Evolutionary conservation across 1,140 invertebrate species (phyloP).

Genomic region (Akabosia matsudoensis): DNA sequence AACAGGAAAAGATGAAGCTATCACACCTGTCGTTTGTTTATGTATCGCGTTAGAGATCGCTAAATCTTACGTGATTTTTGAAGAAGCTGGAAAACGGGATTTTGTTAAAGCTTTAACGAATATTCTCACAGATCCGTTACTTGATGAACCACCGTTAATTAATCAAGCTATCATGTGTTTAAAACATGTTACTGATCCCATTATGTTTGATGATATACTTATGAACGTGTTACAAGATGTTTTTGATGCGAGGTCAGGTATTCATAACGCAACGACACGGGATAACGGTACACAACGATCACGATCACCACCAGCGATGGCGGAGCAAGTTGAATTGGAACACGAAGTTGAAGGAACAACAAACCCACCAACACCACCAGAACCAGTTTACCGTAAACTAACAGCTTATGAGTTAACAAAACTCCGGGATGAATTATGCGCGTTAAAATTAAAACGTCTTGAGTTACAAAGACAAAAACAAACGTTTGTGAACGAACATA

Average conservation of each 20-base stretch:
- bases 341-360: background rate
- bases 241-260: constrained; percentile 5
- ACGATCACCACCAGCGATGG: background rate
- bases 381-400: background rate
- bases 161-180: background rate
- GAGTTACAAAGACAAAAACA: background rate
- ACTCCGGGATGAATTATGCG: background rate
- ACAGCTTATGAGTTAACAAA: background rate
- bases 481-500: background rate
- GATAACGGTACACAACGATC: background rate
- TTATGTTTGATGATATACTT: constrained; percentile 24
- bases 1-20: constrained; percentile 22
- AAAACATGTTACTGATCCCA: background rate
- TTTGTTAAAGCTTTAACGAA: background rate
- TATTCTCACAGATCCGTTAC: constrained; percentile 18
- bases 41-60: constrained; percentile 12
- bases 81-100: constrained; percentile 20
- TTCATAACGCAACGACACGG: background rate
- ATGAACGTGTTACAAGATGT: constrained; percentile 24
- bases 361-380: no score
- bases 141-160: constrained; percentile 29
- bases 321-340: background rate
- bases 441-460: background rate
- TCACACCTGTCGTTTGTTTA: constrained; percentile 24
- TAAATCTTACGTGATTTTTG: background rate